Base-by-base conservation (phyloP, 2,113 vertebrate species). In the Turnix velox region DNA sequence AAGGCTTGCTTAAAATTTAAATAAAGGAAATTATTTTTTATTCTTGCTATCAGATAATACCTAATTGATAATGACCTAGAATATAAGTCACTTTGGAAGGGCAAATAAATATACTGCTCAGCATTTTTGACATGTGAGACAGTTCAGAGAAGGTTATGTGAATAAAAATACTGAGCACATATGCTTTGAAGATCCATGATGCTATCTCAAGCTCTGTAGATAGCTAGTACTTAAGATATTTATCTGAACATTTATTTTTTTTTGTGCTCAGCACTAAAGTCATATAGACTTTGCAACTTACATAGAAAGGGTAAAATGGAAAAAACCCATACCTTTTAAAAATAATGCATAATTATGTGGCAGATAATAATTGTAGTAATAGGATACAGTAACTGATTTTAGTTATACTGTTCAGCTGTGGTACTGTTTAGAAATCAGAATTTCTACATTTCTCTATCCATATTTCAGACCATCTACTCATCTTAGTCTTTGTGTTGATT, bases 241-340 rank as follows among this genome's bases (percentile, higher is more conserved):
- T 69, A 67, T 30, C 4, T 4, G 42, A 12, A 3, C 63, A 55
- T 46, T 51, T 81, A 55, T 10, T 37, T 51, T 87, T 45, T 81
- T 13, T 9, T 24, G 12, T 46, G 27, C 18, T 75, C 43, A 71
- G 23, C 0, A 4, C 43, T 58, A 28, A 20, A 45, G 3, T 7
- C 30, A 52, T 27, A 37, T 52, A 19, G 43, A 6, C 8, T 66
- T 43, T 79, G 10, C 28, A 67, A 73, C 6, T 42, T 75, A 24
- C 0, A 0, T 35, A 73, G 7, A 22, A 76, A 33, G 7, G 57
- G 5, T 12, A 65, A 73, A 77, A 58, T 27, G 55, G 13, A 54
- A 78, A 37, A 52, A 69, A 28, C 0, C 0, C 1, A 3, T 6
- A 9, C 14, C 35, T 73, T 7, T 22, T 8, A 8, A 30, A 67